Evolutionary conservation across 2,888 invertebrate species (phyloP), one percentile per base, ranked within the genome.

Genomic region (Heteromyza rotundicornis): DNA sequence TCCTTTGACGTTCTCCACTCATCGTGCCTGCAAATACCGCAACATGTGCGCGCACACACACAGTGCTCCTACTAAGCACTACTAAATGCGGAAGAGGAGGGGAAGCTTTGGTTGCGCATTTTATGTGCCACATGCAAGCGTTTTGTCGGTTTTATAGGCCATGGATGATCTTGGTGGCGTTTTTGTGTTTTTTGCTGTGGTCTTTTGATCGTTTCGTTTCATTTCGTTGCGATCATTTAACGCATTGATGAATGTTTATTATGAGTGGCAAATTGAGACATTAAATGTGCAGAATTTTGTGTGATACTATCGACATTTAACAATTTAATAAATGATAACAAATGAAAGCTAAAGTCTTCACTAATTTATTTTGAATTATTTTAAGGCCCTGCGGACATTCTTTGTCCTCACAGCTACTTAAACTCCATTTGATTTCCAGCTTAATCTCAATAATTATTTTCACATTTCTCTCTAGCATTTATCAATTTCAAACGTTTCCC

Each of bases 221-320:
- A 56, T 58, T 59, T 57, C 54, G 58, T 53, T 57, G 47, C 69
- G 74, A 72, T 74, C 75, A 70, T 76, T 77, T 74, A 74, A 74
- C 75, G 75, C 71, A 66, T 74, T 70, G 52, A 36, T 36, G 56
- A 62, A 62, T 62, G 36, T 72, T 75, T 74, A 65, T 74, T 73
- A 74, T 70, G 74, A 77, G 73, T 69, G 69, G 70, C 74, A 77
- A 77, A 77, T 77, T 77, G 74, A 77, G 75, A 77, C 77, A 77
- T 78, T 77, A 78, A 74, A 67, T 40, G 40, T n/a, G n/a, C n/a
- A n/a, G 40, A 40, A 40, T 14, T 40, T n/a, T n/a, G 10, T 40
- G 40, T n/a, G 40, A 7, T 40, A n/a, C 40, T 7, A 40, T 40
- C 40, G 5, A n/a, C 40, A n/a, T n/a, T 27, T n/a, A n/a, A n/a